Base-by-base conservation (phyloP, 2,113 vertebrate species). In the Lepus europaeus region DNA sequence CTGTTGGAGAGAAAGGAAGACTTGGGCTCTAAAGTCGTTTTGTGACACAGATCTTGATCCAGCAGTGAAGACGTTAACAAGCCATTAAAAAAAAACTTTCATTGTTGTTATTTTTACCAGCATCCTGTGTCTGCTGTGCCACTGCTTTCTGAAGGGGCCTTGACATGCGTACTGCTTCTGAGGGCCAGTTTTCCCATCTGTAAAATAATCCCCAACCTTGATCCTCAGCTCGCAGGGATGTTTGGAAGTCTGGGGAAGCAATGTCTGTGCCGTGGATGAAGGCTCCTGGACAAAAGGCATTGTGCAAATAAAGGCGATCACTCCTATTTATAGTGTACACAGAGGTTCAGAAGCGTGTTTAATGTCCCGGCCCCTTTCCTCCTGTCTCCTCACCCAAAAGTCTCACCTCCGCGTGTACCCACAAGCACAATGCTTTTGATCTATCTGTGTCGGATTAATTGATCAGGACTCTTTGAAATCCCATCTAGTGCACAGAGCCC, bases 31-130 rank as follows among this genome's bases (percentile, higher is more conserved):
- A 27, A 76, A 87, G 72, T 89, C 4, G 0, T 76, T 85, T 69
- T 84, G 36, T 64, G n/a, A 85, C 95, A 61, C 31, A 89, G 56
- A 73, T 91, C 73, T 96, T 27, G 6, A 61, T 92, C 81, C 59
- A 90, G 39, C 51, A 95, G 74, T 51, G 69, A 91, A 85, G 73
- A 85, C 89, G 77, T 87, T 96, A 95, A 96, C 31, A 93, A 94
- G 29, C n/a, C 93, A 80, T n/a, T 56, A 51, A 25, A 64, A 80
- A 80, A 93, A 31, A 88, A 74, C 78, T 90, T n/a, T 8, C 25
- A 95, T 89, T 92, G 45, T 95, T 80, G 83, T 94, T 92, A 95
- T 96, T 97, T 95, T 96, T 88, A 97, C 96, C 93, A 92, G 69
- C 45, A 49, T 94, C 82, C 95, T 94, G 78, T 95, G 79, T 89